phyloP scores from a whole-genome alignment of 2,113 vertebrate genomes.

The Engystomops pustulosus region DNA sequence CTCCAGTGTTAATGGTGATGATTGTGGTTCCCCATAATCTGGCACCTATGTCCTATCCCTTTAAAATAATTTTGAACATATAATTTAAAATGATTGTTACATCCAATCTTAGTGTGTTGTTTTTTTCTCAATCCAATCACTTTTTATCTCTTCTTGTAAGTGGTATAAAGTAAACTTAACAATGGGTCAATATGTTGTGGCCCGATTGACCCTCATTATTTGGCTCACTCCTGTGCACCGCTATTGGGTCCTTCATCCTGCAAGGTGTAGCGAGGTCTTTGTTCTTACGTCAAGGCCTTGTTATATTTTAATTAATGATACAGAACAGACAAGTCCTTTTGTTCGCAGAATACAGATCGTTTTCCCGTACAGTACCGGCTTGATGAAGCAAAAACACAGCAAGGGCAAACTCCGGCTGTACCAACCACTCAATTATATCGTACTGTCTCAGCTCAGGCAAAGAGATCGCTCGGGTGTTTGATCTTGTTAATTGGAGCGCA shows the following conservation, averaged over 20 bases:
- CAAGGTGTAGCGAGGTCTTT: background rate
- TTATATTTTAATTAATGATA: constrained; percentile 10
- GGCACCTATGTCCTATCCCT: too few species aligned
- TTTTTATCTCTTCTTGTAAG: too few species aligned
- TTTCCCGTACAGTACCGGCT: background rate
- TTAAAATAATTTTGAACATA: too few species aligned
- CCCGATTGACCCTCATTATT: too few species aligned
- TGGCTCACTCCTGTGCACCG: background rate
- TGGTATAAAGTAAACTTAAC: too few species aligned
- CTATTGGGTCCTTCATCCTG: background rate
- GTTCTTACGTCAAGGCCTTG: background rate
- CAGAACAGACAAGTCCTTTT: background rate
- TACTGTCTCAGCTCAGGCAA: background rate
- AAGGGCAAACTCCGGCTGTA: constrained; percentile 9
- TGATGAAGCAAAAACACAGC: constrained; percentile 19
- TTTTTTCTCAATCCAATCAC: too few species aligned
- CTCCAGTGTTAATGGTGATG: too few species aligned
- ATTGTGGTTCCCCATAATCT: too few species aligned
- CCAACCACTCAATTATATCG: constrained; percentile 33
- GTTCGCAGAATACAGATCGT: background rate
- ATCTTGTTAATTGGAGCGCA: constrained; percentile 28
- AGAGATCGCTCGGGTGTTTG: constrained; percentile 33
- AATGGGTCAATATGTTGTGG: too few species aligned
- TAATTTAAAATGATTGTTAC: too few species aligned
- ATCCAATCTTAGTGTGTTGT: too few species aligned